Conservation (phyloP, 2,888 invertebrate species). For the Chironomus tentans region DNA sequence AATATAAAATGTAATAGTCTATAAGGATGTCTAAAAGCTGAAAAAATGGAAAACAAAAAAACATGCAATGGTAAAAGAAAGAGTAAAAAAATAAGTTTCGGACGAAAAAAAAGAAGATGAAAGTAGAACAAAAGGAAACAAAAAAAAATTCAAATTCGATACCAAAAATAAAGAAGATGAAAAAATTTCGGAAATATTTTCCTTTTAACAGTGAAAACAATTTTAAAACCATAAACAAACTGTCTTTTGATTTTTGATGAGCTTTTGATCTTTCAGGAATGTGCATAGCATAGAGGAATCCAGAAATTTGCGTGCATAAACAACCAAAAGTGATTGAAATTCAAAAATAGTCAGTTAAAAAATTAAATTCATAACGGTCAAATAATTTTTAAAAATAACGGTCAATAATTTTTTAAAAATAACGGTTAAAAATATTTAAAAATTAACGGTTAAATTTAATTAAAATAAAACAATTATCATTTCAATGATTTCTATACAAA, state of each 20-base stretch:
- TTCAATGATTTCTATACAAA: no score
- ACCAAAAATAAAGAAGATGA: neutral
- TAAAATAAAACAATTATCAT: no score
- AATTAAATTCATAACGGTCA: no score
- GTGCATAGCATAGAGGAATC: no score
- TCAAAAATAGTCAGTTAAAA: no score
- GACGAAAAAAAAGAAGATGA: neutral
- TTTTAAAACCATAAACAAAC: neutral
- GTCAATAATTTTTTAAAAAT: no score
- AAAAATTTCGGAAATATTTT: conserved; percentile 1
- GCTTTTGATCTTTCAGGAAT: no score
- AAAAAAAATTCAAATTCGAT: conserved; percentile 1
- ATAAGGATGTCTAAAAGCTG: neutral
- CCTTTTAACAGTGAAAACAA: conserved; percentile 10
- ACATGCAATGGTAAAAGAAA: neutral
- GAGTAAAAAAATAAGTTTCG: neutral
- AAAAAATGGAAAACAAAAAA: neutral
- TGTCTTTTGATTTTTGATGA: neutral
- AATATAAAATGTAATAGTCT: neutral
- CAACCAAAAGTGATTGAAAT: no score
- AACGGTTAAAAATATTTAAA: no score
- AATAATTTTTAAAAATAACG: no score
- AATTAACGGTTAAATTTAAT: no score
- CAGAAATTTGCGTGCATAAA: no score
- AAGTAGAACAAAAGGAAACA: neutral